Conservation (phyloP, 1,140 invertebrate species). For the Heliconius hewitsoni region DNA sequence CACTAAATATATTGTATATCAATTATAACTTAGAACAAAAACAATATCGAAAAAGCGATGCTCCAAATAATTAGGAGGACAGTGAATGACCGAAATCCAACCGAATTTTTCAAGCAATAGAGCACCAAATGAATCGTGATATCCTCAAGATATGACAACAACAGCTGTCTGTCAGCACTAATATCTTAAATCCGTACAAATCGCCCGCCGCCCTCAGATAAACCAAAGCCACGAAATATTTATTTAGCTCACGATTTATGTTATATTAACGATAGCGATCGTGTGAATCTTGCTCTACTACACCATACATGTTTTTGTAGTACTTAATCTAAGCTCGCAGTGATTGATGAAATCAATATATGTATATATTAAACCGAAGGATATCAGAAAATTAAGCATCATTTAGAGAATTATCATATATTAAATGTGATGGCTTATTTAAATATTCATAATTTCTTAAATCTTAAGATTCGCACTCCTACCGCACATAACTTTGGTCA, state of each 20-base stretch:
- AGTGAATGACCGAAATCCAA: conserved; percentile 14
- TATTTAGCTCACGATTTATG: conserved; percentile 48
- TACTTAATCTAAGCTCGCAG: neutral
- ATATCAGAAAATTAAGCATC: too few relatives aligned
- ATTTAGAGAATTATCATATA: too few relatives aligned
- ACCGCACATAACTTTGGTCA: neutral
- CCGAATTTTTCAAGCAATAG: conserved; percentile 5
- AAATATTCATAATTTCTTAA: too few relatives aligned
- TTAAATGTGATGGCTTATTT: too few relatives aligned
- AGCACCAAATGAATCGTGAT: conserved; percentile 16
- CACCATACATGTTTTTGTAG: neutral
- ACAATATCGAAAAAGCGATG: conserved; percentile 17
- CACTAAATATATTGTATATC: conserved; percentile 14
- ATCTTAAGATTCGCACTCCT: too few relatives aligned
- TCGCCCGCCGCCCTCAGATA: conserved; percentile 55
- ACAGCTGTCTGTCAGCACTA: conserved; percentile 47
- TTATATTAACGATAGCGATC: conserved; percentile 14
- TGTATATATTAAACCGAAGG: too few relatives aligned
- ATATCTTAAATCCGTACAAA: conserved; percentile 61
- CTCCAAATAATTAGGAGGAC: conserved; percentile 19
- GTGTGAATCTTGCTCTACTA: neutral
- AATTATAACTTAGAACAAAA: conserved; percentile 5
- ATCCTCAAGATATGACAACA: conserved; percentile 32
- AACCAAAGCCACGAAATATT: conserved; percentile 56
- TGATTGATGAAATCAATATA: neutral